Conservation (phyloP, 2,888 invertebrate genomes). For the Parapristionchus giblindavisi region DNA sequence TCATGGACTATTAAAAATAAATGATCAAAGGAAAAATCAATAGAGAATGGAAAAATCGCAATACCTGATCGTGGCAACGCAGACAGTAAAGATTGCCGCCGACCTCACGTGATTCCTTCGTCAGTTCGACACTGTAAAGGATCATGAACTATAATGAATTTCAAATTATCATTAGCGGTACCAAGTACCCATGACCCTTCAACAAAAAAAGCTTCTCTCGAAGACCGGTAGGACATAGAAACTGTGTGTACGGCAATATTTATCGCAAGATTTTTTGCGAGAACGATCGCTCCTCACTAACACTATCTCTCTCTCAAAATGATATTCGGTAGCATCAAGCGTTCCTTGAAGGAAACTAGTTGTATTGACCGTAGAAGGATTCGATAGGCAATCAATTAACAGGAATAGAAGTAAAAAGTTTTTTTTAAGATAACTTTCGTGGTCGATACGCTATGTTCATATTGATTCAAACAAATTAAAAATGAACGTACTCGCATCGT, state of each 20-base stretch:
- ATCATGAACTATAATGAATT: not conserved
- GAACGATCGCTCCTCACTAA: constrained; percentile 1
- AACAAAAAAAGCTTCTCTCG: not conserved
- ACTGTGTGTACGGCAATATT: too few species aligned
- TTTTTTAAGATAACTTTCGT: not conserved
- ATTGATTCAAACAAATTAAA: not conserved
- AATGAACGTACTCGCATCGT: constrained; percentile 71
- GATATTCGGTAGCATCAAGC: not conserved
- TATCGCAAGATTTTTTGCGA: too few species aligned
- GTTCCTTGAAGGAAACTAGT: too few species aligned
- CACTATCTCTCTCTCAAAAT: not conserved
- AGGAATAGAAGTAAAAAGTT: too few species aligned
- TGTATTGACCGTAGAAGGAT: too few species aligned
- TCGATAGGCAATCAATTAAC: too few species aligned
- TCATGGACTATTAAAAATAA: not conserved
- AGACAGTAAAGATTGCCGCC: constrained; percentile 89
- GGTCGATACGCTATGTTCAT: not conserved
- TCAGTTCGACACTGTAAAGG: constrained; percentile 82
- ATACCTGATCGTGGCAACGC: constrained; percentile 80
- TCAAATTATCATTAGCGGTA: too few species aligned
- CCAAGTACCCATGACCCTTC: too few species aligned
- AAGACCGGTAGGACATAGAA: not conserved
- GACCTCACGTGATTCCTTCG: constrained; percentile 94
- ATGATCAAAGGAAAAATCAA: not conserved
- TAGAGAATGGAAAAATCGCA: not conserved